Evolutionary conservation across 2,888 invertebrate species (phyloP), one percentile per base, ranked within the genome.

Genomic region (Electrophaes corylata): DNA sequence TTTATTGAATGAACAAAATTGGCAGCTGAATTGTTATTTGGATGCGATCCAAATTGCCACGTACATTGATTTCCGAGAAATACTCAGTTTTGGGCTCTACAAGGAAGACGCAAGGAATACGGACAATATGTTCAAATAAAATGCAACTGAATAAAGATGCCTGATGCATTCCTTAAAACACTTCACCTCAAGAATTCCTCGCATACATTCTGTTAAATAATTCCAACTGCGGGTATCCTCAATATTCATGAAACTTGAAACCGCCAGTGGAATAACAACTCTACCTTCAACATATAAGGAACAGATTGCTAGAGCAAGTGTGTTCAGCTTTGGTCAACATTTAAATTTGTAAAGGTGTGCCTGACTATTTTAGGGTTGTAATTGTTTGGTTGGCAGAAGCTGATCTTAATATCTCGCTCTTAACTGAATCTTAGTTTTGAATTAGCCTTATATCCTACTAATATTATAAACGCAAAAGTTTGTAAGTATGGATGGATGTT

Each of bases 281-380:
- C n/a, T 41, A 47, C 41, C 8, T 5, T 16, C 16, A 0, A 11
- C 5, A 12, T 1, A 31, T 16, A 54, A 35, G 18, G 47, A 35
- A 18, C 26, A 41, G 33, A 47, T 47, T 48, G 2, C 14, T 11
- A 4, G 10, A 37, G 23, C 39, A 50, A 14, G 14, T 20, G 12
- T 45, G 31, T 46, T 33, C 33, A 50, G 50, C 56, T 51, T 47
- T 41, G 18, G 35, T 29, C 10, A 26, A 43, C 37, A 23, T 26
- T 48, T 43, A 20, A 37, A 41, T 37, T 43, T 55, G 33, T 23
- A 19, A 40, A 45, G 44, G 52, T 39, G 18, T 43, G 26, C 4
- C 6, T 14, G 40, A n/a, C 31, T 54, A 43, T 55, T 55, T 55
- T 55, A 48, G 47, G 48, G 16, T 0, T 14, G 43, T 48, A 54